These are phyloP conservation scores for Plusia festucae DNA, from an alignment of 2,888 invertebrate species.

Conservation along the genomic window DNA sequence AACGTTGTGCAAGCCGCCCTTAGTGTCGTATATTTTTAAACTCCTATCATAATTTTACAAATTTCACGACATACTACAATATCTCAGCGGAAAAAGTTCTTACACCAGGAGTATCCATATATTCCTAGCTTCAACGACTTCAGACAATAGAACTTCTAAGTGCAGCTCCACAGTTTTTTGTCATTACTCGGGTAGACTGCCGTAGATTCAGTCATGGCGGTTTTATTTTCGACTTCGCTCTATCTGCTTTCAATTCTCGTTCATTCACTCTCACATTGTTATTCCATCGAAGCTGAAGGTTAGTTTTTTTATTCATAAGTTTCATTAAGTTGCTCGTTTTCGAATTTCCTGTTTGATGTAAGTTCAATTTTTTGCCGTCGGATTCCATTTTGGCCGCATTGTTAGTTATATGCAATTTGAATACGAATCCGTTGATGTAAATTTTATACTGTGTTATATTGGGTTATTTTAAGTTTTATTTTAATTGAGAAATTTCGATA, in stretches of 20 bases:
- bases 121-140: conserved; percentile 30
- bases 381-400: conserved; percentile 9
- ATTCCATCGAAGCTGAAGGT: conserved; percentile 55
- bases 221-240: conserved; percentile 54
- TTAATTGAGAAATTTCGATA: too few species aligned
- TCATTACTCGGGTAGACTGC: conserved; percentile 53
- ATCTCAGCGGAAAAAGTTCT: not conserved
- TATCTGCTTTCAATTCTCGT: conserved; percentile 53
- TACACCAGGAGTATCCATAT: conserved; percentile 37
- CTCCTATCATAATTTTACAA: too few species aligned
- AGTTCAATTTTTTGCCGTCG: conserved; percentile 11
- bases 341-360: conserved; percentile 12
- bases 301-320: conserved; percentile 40
- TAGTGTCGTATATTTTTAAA: too few species aligned
- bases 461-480: not conserved
- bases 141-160: conserved; percentile 38
- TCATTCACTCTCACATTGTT: conserved; percentile 52
- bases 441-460: not conserved
- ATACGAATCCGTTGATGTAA: not conserved
- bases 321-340: conserved; percentile 17
- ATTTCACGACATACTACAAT: too few species aligned
- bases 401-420: not conserved
- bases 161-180: conserved; percentile 43
- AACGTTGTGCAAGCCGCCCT: too few species aligned
- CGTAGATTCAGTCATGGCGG: conserved; percentile 59